phyloP scores from a whole-genome alignment of 2,797 vertebrate genomes.

The Sebastes cheni region DNA sequence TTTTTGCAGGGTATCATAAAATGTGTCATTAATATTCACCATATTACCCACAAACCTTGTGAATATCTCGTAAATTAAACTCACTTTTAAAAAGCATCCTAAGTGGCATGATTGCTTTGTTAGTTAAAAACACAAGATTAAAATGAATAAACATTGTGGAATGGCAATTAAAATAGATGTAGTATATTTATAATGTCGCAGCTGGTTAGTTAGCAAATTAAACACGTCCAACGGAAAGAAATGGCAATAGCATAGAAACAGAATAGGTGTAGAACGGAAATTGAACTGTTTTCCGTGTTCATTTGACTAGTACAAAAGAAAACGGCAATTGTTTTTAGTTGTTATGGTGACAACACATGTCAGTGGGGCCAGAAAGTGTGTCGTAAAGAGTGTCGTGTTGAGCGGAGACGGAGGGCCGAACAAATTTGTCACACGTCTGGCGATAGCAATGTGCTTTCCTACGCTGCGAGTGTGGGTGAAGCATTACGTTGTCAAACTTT shows the following conservation, averaged over 20 bases:
- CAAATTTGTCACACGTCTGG: neutral
- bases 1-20: slow-evolving; percentile 58
- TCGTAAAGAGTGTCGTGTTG: no score
- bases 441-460: neutral
- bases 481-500: neutral
- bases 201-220: slow-evolving; percentile 19
- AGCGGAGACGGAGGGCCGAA: neutral
- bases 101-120: slow-evolving; percentile 3
- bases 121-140: neutral
- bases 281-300: no score
- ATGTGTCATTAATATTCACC: slow-evolving; percentile 56
- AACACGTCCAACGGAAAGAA: slow-evolving; percentile 4
- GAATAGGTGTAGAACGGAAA: no score
- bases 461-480: neutral
- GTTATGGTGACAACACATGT: no score
- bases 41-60: slow-evolving; percentile 38
- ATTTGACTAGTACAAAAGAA: no score
- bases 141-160: slow-evolving; percentile 8
- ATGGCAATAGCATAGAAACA: neutral
- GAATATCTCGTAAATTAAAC: slow-evolving; percentile 30
- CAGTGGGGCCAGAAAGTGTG: no score
- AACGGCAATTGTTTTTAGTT: no score
- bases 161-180: slow-evolving; percentile 18
- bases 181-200: slow-evolving; percentile 15
- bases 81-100: neutral